These are phyloP conservation scores for Heteromormyrus szaboi DNA, from an alignment of 2,797 vertebrate species.

Conservation along the genomic window DNA sequence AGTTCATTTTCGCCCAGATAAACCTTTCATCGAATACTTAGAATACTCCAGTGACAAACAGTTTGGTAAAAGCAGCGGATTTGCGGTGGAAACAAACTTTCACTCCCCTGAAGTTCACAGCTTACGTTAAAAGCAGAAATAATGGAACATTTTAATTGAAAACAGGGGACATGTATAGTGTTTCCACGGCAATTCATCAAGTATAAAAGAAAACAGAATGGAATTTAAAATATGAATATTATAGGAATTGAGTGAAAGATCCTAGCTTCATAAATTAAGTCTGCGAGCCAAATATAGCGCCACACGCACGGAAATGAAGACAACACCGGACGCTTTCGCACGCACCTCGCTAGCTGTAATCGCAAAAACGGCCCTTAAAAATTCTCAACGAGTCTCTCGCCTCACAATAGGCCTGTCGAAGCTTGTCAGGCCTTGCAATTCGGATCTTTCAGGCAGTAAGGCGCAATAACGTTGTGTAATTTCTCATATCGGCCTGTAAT, in stretches of 20 bases:
- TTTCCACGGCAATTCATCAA: constrained; percentile 31
- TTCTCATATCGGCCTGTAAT: constrained; percentile 54
- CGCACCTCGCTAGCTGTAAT: background rate
- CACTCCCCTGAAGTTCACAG: background rate
- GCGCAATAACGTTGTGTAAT: constrained; percentile 54
- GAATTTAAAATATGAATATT: constrained; percentile 28
- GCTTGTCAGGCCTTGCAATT: constrained; percentile 44
- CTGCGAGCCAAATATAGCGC: constrained; percentile 43
- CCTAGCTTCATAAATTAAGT: constrained; percentile 39
- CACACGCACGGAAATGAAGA: constrained; percentile 28
- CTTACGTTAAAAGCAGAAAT: constrained; percentile 15
- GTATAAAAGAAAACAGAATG: constrained; percentile 19
- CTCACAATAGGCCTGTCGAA: constrained; percentile 46
- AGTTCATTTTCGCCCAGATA: constrained; percentile 55
- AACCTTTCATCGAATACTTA: constrained; percentile 60
- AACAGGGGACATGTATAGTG: constrained; percentile 37
- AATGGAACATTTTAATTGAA: constrained; percentile 22
- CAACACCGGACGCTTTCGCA: constrained; percentile 1
- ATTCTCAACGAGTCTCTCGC: constrained; percentile 35
- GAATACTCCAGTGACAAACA: constrained; percentile 32
- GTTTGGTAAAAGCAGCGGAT: constrained; percentile 36
- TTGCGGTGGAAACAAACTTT: constrained; percentile 22
- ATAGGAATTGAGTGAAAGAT: constrained; percentile 23
- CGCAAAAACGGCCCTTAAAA: constrained; percentile 21
- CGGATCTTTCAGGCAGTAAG: constrained; percentile 48